Percentiles rank a stretch among this genome's conserved stretches.
phyloP scores from a whole-genome alignment of 2,888 invertebrate genomes.

The Pyralis farinalis region DNA sequence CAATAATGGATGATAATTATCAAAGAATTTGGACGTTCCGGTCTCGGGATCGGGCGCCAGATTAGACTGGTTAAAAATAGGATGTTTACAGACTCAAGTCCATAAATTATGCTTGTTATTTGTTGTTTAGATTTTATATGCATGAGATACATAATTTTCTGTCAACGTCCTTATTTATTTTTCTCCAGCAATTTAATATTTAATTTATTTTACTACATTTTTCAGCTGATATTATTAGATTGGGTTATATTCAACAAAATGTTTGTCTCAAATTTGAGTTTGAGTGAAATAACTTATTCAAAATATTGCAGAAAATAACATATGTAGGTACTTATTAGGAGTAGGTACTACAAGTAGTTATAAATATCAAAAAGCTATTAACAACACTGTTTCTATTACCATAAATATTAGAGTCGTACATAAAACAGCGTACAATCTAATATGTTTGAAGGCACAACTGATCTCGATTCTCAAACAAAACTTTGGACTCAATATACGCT shows the following conservation, averaged over 20 bases:
- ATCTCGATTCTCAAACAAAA: constrained; percentile 55
- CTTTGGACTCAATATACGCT: constrained; percentile 68
- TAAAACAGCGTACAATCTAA: constrained; percentile 54
- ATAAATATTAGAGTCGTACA: constrained; percentile 15
- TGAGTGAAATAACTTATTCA: no score
- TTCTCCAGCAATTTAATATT: no score
- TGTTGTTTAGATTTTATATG: constrained; percentile 1
- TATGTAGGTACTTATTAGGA: no score
- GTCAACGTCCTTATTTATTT: not conserved
- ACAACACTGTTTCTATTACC: not conserved
- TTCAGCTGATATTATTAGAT: no score
- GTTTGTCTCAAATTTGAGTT: no score
- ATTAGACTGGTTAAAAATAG: constrained; percentile 1
- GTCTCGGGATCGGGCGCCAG: not conserved
- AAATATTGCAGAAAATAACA: no score
- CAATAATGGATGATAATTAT: constrained; percentile 9
- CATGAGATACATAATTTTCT: not conserved
- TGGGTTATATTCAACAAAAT: no score
- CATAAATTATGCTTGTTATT: constrained; percentile 4
- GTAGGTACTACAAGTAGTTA: no score
- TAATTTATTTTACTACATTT: no score
- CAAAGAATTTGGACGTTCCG: constrained; percentile 7
- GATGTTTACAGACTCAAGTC: constrained; percentile 6
- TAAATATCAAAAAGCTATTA: no score
- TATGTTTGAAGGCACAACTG: constrained; percentile 50